phyloP scores from a whole-genome alignment of 2,797 vertebrate species.

The Somateria mollissima region DNA sequence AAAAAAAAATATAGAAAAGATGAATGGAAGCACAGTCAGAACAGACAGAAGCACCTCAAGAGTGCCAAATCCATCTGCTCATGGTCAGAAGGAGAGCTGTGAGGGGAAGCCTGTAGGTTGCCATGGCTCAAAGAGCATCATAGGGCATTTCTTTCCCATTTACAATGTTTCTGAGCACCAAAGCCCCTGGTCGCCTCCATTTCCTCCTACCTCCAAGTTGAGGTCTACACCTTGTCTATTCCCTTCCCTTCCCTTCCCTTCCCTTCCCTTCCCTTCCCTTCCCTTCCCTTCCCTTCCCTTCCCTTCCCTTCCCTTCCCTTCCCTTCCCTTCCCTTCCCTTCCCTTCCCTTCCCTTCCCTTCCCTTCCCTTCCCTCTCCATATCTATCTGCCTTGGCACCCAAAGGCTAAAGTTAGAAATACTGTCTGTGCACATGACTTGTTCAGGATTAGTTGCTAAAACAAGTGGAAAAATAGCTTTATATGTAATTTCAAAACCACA shows the following conservation, averaged over 20 bases:
- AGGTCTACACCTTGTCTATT: not conserved
- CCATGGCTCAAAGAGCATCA: not conserved
- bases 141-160: not conserved
- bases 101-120: not conserved
- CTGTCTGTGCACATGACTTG: not conserved
- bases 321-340: no score
- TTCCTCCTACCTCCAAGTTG: not conserved
- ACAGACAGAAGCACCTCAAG: not conserved
- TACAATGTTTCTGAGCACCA: accelerated
- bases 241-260: not conserved
- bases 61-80: not conserved
- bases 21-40: not conserved
- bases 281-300: no score
- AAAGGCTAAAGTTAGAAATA: not conserved
- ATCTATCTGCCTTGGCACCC: not conserved
- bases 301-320: no score
- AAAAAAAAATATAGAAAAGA: not conserved
- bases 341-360: no score
- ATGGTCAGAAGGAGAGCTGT: accelerated
- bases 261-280: no score
- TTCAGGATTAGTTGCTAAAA: not conserved
- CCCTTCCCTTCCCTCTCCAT: not conserved
- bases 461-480: not conserved
- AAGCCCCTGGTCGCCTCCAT: accelerated
- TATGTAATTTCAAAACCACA: not conserved